Base-by-base conservation (phyloP, 2,888 invertebrate genomes). In the Mythimna lalbum region DNA sequence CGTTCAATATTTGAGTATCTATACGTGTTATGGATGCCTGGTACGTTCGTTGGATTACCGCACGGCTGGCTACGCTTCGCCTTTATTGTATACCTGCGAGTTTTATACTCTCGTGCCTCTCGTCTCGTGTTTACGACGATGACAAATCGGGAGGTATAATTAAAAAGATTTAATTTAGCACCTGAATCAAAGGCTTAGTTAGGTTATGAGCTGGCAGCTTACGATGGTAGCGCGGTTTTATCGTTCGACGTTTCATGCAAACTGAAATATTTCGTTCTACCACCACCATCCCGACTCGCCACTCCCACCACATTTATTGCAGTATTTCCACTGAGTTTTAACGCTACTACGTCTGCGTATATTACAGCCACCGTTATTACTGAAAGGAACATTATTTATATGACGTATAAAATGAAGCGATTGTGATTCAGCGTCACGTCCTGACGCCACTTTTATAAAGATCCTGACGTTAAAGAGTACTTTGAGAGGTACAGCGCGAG, bases 1-100 rank as follows among this genome's bases (percentile, higher is more conserved):
- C 91, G 87, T 84, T 89, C 88, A 89, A 91, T 92, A 91, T 90
- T 90, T 85, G 89, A 87, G 88, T 87, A 88, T 89, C 87, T 90
- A 86, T 88, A 89, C 86, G 84, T 85, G 86, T 88, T 91, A 91
- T 92, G 89, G 82, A 84, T 85, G 90, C 93, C 89, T 91, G 92
- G 93, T 93, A 91, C 89, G 87, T 86, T 81, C 81, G 87, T 87
- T 86, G 88, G 88, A 91, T 91, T 90, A 90, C 89, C 87, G 82
- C 86, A 89, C 88, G 87, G 88, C 84, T 87, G 87, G 80, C 79
- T 84, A 85, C 86, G 84, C 78, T 84, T 76, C 62, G 77, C 84
- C 78, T 84, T 80, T 78, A 80, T 80, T 80, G 78, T 83, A n/a
- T 49, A 80, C 79, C 77, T 81, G 81, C 63, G 73, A 63, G 72